Base-by-base conservation (phyloP, 92 coral and sea anemone genomes). In the Zoanthus solanderi region DNA sequence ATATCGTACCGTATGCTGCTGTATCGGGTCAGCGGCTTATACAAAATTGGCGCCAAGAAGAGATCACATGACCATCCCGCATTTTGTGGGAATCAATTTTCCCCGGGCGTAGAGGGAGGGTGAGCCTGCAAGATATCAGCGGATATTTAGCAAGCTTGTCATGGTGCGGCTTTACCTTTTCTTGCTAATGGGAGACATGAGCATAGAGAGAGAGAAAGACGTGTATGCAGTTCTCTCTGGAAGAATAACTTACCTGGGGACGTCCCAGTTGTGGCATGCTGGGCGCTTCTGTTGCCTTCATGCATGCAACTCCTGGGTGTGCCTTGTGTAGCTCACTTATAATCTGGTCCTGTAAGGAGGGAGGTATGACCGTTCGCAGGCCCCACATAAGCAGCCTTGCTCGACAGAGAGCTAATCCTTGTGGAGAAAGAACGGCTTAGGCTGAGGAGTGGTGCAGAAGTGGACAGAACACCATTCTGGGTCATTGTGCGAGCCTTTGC, bases 371-470 rank as follows among this genome's bases (percentile, higher is more conserved):
- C 6, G 78, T 86, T 9, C 90, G 48, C 17, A 83, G 72, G 10
- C 89, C 88, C 89, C 91, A 87, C 79, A 87, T 4, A 76, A 79
- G 44, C 76, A 87, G 5, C 83, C 30, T 45, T 71, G 48, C 30
- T 71, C 50, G 15, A 71, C 46, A 71, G 77, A 58, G 14, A 58
- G 66, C 14, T 58, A 18, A 58, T 58, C 6, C 1, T 16, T 14
- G 66, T n/a, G 66, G n/a, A 9, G n/a, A 5, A 58, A 58, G n/a
- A 11, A 58, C 0, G 0, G 66, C 23, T 58, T 58, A 5, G 57
- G 73, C 44, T 57, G 2, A n/a, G 45, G 69, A 37, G 50, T 68
- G 5, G 63, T 83, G 54, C n/a, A 85, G 11, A 15, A 7, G 60
- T 54, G 60, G 11, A 15, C 15, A 9, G 12, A 2, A 8, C 11